A percentile compares a stretch with the other conserved stretches of the same genome.
Conservation (phyloP, 2,888 invertebrate genomes). For the Atethmia centrago region DNA sequence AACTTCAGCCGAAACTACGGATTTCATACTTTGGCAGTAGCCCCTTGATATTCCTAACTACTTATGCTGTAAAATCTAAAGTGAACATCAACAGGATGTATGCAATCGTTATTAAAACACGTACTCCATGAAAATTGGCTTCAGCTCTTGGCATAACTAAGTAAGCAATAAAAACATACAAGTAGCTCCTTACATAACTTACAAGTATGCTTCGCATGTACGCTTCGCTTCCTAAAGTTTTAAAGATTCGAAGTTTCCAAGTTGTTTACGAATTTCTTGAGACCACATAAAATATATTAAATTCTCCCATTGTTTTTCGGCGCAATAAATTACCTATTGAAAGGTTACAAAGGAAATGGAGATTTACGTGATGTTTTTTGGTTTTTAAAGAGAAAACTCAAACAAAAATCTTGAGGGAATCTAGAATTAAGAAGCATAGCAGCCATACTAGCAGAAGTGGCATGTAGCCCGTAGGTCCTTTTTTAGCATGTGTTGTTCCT, state of each 20-base stretch:
- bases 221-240: conserved; percentile 25
- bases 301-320: conserved; percentile 14
- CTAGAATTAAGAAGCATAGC: no score
- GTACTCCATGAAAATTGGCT: conserved; percentile 28
- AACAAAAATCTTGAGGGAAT: no score
- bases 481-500: no score
- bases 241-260: conserved; percentile 35
- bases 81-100: conserved; percentile 21
- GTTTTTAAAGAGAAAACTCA: not conserved
- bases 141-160: conserved; percentile 24
- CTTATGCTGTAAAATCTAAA: not conserved
- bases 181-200: conserved; percentile 26
- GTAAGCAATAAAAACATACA: conserved; percentile 27
- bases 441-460: no score
- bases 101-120: conserved; percentile 24
- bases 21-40: no score
- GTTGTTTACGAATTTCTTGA: conserved; percentile 15
- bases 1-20: no score
- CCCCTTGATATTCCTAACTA: not conserved
- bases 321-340: conserved; percentile 10
- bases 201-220: conserved; percentile 28
- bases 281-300: conserved; percentile 24
- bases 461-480: no score
- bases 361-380: not conserved
- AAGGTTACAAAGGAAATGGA: not conserved